These are phyloP conservation scores for Cylindroiulus punctatus DNA, from an alignment of 2,888 invertebrate genomes.

Conservation along the genomic window DNA sequence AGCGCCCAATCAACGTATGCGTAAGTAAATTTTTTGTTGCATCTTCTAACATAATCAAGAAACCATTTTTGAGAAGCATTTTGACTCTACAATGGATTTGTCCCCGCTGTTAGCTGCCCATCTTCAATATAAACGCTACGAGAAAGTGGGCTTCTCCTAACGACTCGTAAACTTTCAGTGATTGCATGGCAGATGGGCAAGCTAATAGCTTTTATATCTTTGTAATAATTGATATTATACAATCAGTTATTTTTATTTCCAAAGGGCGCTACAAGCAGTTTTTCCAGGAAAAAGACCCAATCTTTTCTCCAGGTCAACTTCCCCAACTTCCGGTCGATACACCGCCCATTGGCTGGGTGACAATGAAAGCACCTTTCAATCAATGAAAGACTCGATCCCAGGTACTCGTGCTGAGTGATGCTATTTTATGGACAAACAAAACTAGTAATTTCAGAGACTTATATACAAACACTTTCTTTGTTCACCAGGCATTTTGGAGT, in stretches of 20 bases:
- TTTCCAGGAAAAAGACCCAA: constrained; percentile 49
- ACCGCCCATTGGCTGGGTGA: constrained; percentile 51
- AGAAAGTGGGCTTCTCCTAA: too few species aligned
- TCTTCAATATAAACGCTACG: too few species aligned
- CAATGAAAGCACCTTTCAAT: constrained; percentile 45
- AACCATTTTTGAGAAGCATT: too few species aligned
- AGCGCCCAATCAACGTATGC: background rate
- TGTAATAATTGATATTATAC: too few species aligned
- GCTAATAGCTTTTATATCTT: too few species aligned
- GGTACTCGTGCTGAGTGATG: constrained; percentile 56
- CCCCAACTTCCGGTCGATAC: constrained; percentile 38
- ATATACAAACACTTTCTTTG: background rate
- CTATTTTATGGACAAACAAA: background rate
- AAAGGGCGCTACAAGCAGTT: constrained; percentile 42
- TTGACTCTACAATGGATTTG: too few species aligned
- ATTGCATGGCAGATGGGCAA: too few species aligned
- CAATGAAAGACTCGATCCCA: constrained; percentile 53
- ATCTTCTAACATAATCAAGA: too few species aligned
- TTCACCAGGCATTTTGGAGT: constrained; percentile 47
- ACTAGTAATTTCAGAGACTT: background rate
- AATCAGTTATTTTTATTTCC: too few species aligned
- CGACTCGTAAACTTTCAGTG: too few species aligned
- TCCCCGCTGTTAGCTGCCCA: too few species aligned
- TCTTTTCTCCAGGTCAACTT: constrained; percentile 53
- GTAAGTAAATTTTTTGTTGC: background rate